phyloP scores from a whole-genome alignment of 2,888 invertebrate species.

The Aquatica leii region DNA sequence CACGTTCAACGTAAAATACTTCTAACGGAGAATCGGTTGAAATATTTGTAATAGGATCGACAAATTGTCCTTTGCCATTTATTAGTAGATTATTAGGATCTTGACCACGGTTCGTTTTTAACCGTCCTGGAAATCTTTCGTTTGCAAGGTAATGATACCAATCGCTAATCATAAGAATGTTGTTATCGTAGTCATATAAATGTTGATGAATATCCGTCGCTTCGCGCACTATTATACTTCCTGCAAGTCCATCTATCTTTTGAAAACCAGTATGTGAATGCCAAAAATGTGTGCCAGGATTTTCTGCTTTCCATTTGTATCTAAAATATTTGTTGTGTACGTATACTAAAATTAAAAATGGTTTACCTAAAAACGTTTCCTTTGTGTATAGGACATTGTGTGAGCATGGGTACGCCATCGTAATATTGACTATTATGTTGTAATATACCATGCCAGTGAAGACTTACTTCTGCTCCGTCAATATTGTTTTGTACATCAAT shows the following conservation, averaged over 20 bases:
- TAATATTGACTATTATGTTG: conserved; percentile 88
- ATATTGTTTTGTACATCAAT: conserved; percentile 90
- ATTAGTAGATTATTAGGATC: conserved; percentile 87
- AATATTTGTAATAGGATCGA: conserved; percentile 88
- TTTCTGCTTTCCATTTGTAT: conserved; percentile 86
- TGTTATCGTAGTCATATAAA: conserved; percentile 87
- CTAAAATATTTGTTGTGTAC: conserved; percentile 57
- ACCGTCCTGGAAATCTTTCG: conserved; percentile 77
- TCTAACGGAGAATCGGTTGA: conserved; percentile 90
- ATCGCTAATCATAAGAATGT: conserved; percentile 85
- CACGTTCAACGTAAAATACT: conserved; percentile 88
- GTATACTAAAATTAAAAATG: not conserved
- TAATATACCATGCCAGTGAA: conserved; percentile 95
- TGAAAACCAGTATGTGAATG: conserved; percentile 91
- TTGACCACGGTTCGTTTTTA: conserved; percentile 80
- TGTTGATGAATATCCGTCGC: conserved; percentile 86
- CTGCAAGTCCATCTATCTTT: conserved; percentile 87
- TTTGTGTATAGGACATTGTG: conserved; percentile 90
- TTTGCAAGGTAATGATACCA: conserved; percentile 91
- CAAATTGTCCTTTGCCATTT: conserved; percentile 91
- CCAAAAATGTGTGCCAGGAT: conserved; percentile 92
- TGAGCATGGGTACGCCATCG: conserved; percentile 92
- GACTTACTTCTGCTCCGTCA: conserved; percentile 88
- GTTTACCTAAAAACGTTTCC: conserved; percentile 86
- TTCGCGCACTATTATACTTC: conserved; percentile 83